Evolutionary conservation across 2,113 vertebrate species (phyloP).

Genomic region (Lipotes vexillifer): DNA sequence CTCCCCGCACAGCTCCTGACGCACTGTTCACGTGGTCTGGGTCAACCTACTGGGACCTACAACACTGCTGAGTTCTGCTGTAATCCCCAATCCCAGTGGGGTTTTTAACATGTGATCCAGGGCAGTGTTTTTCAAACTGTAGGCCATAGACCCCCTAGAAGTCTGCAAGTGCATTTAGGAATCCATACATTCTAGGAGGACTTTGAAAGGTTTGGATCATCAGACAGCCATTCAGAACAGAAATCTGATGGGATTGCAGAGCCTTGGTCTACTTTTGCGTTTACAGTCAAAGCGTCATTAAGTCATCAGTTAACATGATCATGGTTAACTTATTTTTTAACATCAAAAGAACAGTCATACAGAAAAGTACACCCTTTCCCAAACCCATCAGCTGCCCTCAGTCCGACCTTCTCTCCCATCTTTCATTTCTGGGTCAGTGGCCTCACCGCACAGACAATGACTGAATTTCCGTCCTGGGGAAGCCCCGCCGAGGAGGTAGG

Average conservation of each 20-base stretch:
- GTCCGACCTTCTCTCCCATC: not conserved
- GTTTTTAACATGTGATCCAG: not conserved
- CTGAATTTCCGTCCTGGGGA: not conserved
- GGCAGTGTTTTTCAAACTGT: not conserved
- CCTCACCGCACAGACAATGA: not conserved
- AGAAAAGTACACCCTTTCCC: not conserved
- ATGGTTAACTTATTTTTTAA: not conserved
- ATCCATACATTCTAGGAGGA: not conserved
- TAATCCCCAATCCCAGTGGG: not conserved
- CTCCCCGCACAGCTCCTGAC: rapidly evolving
- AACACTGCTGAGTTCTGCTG: not conserved
- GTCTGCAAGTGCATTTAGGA: not conserved
- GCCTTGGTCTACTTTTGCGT: not conserved
- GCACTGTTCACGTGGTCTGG: not conserved
- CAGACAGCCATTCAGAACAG: not conserved
- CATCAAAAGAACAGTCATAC: not conserved
- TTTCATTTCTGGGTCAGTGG: not conserved
- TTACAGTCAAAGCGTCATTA: not conserved
- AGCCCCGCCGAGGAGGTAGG: not conserved
- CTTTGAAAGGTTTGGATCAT: not conserved
- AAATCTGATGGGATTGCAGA: not conserved
- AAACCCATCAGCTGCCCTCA: not conserved
- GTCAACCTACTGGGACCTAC: not conserved
- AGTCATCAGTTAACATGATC: not conserved
- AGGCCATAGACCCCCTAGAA: not conserved